Evolutionary conservation across 2,797 vertebrate species (phyloP).

Genomic region (Hydrophis major): DNA sequence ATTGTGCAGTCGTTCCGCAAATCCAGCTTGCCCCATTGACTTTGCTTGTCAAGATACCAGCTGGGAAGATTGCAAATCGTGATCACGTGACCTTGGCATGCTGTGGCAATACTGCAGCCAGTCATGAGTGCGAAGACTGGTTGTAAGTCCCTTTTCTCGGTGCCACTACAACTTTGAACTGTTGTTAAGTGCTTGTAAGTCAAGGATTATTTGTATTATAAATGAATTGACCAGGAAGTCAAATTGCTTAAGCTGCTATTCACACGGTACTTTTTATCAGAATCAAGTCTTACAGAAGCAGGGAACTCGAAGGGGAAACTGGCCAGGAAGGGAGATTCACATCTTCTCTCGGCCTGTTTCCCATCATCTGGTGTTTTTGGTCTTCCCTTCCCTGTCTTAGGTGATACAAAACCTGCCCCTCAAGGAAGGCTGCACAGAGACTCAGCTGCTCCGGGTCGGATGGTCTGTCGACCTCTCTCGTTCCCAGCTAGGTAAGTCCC

Average conservation of each 20-base stretch:
- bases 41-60: not conserved
- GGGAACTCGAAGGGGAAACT: not conserved
- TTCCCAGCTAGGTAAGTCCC: conserved; percentile 82
- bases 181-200: not conserved
- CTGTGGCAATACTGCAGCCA: too few relatives aligned
- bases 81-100: too few relatives aligned
- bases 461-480: conserved; percentile 79
- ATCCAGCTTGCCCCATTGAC: not conserved
- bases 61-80: not conserved
- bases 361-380: not conserved
- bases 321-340: not conserved
- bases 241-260: not conserved
- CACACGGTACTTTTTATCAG: not conserved
- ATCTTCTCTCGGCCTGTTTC: not conserved
- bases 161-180: not conserved
- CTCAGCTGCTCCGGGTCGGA: conserved; percentile 80
- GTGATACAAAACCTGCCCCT: conserved; percentile 75
- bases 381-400: conserved; percentile 51
- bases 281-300: not conserved
- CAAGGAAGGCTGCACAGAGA: conserved; percentile 63
- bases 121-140: not conserved
- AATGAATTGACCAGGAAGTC: not conserved
- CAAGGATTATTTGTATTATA: not conserved
- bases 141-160: not conserved
- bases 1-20: not conserved